These are phyloP conservation scores for Phyllostomus hastatus DNA, from an alignment of 2,113 vertebrate genomes.

Conservation along the genomic window DNA sequence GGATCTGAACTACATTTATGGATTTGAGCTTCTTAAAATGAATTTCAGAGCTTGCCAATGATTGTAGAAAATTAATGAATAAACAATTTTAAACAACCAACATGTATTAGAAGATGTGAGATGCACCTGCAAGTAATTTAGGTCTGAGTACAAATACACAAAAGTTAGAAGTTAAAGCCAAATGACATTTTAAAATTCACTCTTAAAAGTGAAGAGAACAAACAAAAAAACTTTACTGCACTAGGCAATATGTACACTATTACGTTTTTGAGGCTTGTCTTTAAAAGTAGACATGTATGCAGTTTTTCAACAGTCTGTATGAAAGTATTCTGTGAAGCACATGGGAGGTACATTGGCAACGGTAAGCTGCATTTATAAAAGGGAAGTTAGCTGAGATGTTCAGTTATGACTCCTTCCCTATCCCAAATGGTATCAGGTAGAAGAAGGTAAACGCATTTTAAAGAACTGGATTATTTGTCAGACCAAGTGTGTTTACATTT, in stretches of 20 bases:
- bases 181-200: neutral
- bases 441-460: neutral
- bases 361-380: neutral
- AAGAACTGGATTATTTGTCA: neutral
- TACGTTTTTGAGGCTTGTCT: neutral
- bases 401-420: neutral
- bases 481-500: neutral
- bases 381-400: neutral
- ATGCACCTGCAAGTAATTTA: conserved; percentile 21
- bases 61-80: conserved; percentile 29
- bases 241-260: neutral
- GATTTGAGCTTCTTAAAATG: neutral
- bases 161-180: neutral
- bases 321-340: neutral
- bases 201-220: neutral
- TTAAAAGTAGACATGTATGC: neutral
- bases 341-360: neutral
- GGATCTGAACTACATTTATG: neutral
- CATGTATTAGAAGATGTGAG: neutral
- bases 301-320: neutral
- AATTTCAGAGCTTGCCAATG: neutral
- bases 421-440: neutral
- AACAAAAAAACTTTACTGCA: neutral
- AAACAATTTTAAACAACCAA: conserved; percentile 6
- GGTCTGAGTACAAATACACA: neutral